Base-by-base conservation (phyloP, 2,888 invertebrate genomes). In the Pogonocherus hispidulus region DNA sequence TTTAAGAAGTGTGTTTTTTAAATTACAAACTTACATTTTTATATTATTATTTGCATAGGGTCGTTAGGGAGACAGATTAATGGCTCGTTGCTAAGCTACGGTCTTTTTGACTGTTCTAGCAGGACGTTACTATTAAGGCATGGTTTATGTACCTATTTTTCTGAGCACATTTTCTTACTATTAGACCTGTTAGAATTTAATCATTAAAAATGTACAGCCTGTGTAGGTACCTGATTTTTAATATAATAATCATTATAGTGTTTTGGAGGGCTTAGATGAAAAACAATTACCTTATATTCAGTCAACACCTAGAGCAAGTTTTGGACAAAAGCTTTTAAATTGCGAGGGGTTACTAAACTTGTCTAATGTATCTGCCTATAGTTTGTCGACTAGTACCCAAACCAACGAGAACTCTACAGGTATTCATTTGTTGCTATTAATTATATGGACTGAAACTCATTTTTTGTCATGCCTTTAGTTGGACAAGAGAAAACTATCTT, bases 261-360 rank as follows among this genome's bases (percentile, higher is more conserved):
- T 66, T n/a, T 67, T 76, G 56, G 60, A 66, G 56, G 56, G 49
- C 20, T 49, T 74, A 20, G 77, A 76, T 47, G 74, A 77, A 44
- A 70, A 68, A n/a, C 68, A 71, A 16, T 63, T 79, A 22, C 79
- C 79, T 4, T 78, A 73, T 52, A 71, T 64, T 2, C 79, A 80
- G 55, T 81, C 80, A 3, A 80, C 80, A 6, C 80, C 80, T 16
- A 75, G 79, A 55, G 69, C 76, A 6, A 80, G 79, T 70, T 76
- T 79, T 63, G 78, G 77, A 11, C 75, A 78, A 49, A 77, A 75
- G 66, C 66, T 78, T 46, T 55, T 76, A 49, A 74, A 70, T 27
- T 75, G 71, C 59, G 73, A 74, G 64, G 76, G 74, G 35, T 65
- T 78, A 3, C 70, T 79, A 23, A 75, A 78, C 59, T 41, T 77